These are phyloP conservation scores for Bombus huntii DNA, from an alignment of 1,140 invertebrate genomes.

Conservation along the genomic window DNA sequence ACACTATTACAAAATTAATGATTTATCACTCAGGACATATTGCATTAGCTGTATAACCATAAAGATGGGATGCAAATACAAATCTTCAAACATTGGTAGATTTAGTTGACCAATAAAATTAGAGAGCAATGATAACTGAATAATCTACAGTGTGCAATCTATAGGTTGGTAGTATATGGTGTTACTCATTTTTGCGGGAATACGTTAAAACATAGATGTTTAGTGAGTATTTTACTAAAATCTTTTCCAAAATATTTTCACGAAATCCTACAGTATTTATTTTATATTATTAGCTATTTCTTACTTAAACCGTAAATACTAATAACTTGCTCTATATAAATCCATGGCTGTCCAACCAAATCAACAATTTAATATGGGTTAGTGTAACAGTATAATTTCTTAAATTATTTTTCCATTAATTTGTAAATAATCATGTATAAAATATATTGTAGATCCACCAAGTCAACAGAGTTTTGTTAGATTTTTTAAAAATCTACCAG, in stretches of 20 bases:
- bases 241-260: not conserved
- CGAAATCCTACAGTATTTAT: not conserved
- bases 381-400: conserved; percentile 23
- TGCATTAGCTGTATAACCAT: not conserved
- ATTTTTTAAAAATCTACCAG: conserved; percentile 84
- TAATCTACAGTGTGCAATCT: not conserved
- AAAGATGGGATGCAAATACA: not conserved
- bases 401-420: conserved; percentile 3
- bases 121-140: no score
- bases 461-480: conserved; percentile 84
- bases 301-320: conserved; percentile 10
- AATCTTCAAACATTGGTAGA: not conserved
- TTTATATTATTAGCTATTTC: not conserved
- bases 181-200: conserved; percentile 18
- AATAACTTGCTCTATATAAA: conserved; percentile 44
- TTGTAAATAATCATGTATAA: conserved; percentile 4
- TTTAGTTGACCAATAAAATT: conserved; percentile 24
- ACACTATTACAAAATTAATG: not conserved
- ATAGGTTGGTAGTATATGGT: not conserved
- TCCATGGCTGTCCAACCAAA: conserved; percentile 73
- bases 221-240: no score
- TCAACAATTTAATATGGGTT: conserved; percentile 73
- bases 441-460: conserved; percentile 81
- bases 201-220: conserved; percentile 5
- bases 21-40: not conserved